A percentile compares a stretch with the other conserved stretches of the same genome.
phyloP scores from a whole-genome alignment of 2,113 vertebrate genomes.

The Coracopsis vasa region DNA sequence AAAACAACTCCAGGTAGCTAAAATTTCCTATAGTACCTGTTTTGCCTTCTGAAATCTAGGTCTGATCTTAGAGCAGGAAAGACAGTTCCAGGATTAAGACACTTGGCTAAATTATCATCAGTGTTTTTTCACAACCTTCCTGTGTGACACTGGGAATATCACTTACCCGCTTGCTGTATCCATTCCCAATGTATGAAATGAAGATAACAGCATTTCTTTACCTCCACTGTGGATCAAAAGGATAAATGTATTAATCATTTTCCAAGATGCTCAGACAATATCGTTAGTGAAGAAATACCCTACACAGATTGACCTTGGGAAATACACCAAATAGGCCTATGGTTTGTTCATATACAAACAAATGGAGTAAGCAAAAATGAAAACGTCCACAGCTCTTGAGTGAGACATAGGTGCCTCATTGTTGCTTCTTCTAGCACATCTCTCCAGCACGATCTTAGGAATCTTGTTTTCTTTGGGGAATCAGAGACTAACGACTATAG shows the following conservation, averaged over 20 bases:
- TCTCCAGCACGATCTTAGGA: not conserved
- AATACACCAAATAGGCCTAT: not conserved
- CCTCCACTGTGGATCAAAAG: constrained; percentile 37
- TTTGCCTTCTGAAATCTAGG: not conserved
- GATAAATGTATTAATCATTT: not conserved
- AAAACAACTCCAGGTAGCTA: not conserved
- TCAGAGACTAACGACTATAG: not conserved
- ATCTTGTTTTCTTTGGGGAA: not conserved
- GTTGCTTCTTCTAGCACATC: fast-evolving
- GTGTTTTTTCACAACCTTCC: not conserved
- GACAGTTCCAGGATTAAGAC: not conserved
- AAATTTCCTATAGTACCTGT: not conserved
- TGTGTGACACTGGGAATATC: not conserved
- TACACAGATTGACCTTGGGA: not conserved
- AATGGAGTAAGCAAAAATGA: not conserved
- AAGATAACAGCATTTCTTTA: not conserved
- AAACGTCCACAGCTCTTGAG: not conserved
- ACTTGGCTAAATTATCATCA: not conserved
- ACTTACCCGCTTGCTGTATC: not conserved
- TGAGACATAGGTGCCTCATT: not conserved
- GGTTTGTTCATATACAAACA: not conserved
- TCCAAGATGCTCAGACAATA: not conserved
- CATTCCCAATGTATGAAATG: not conserved
- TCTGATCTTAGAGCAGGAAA: not conserved
- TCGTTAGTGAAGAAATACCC: not conserved